A percentile compares a stretch with the other conserved stretches of the same genome.
phyloP scores from a whole-genome alignment of 2,888 invertebrate species.

The Panzeria rudis region DNA sequence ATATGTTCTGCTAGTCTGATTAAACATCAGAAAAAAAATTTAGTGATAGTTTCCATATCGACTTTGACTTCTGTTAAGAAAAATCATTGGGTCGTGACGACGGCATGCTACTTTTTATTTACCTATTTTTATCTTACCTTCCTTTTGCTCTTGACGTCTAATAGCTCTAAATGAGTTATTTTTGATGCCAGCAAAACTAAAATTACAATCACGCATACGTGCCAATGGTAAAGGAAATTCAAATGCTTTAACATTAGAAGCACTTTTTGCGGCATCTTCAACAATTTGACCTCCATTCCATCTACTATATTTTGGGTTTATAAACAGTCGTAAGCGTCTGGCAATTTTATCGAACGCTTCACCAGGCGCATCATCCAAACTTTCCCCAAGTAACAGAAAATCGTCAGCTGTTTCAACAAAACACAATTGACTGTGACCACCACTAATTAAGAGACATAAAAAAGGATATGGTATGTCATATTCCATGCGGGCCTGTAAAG shows the following conservation, averaged over 20 bases:
- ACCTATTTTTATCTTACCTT: slow-evolving; percentile 71
- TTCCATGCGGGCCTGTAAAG: slow-evolving; percentile 92
- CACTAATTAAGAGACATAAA: slow-evolving; percentile 94
- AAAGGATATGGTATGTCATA: slow-evolving; percentile 91
- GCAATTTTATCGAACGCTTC: slow-evolving; percentile 97
- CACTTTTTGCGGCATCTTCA: slow-evolving; percentile 90
- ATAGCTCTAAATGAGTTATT: slow-evolving; percentile 86
- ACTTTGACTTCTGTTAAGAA: too few relatives aligned
- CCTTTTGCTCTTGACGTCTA: slow-evolving; percentile 85
- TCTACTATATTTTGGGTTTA: slow-evolving; percentile 87
- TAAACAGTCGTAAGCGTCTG: slow-evolving; percentile 91
- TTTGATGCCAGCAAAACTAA: slow-evolving; percentile 94
- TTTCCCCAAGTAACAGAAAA: slow-evolving; percentile 91
- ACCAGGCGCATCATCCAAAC: slow-evolving; percentile 94
- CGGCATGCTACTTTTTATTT: too few relatives aligned
- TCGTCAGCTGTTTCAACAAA: slow-evolving; percentile 89
- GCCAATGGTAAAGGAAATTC: slow-evolving; percentile 88
- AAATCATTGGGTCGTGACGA: too few relatives aligned
- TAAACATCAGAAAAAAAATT: too few relatives aligned
- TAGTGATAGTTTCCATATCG: too few relatives aligned
- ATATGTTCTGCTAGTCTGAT: too few relatives aligned
- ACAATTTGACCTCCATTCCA: slow-evolving; percentile 94
- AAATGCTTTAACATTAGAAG: slow-evolving; percentile 87
- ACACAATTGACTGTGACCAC: slow-evolving; percentile 94
- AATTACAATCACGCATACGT: slow-evolving; percentile 91